These are phyloP conservation scores for Campoplex capitator DNA, from an alignment of 2,888 invertebrate genomes.

Conservation along the genomic window DNA sequence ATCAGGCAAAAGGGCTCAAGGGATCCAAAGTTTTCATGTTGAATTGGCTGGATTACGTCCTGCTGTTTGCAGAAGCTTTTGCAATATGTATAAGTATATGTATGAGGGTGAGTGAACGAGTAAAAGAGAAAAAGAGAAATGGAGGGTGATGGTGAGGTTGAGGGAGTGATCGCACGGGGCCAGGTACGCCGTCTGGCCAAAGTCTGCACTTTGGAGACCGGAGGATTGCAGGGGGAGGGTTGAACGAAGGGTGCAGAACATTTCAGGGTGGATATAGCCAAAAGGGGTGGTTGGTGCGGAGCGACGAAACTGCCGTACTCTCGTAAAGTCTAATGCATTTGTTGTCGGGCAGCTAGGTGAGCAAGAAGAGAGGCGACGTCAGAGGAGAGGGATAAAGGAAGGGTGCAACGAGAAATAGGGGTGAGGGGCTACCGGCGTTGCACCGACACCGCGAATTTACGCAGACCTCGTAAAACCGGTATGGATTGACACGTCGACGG, in stretches of 20 bases:
- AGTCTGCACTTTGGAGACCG: constrained; percentile 73
- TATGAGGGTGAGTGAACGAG: constrained; percentile 11
- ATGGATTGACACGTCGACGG: constrained; percentile 81
- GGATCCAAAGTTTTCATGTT: constrained; percentile 12
- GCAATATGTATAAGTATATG: constrained; percentile 17
- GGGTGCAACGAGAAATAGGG: constrained; percentile 4
- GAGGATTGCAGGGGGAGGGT: constrained; percentile 53
- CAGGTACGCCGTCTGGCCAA: constrained; percentile 78
- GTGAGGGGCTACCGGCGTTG: constrained; percentile 47
- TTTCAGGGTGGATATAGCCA: constrained; percentile 49
- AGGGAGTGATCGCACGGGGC: constrained; percentile 71
- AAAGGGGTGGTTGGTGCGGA: constrained; percentile 66
- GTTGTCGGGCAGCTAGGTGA: constrained; percentile 75
- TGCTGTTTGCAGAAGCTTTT: background rate
- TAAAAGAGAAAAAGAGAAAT: constrained; percentile 25
- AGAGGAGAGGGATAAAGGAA: constrained; percentile 42
- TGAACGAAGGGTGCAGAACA: constrained; percentile 47
- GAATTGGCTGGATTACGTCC: constrained; percentile 6
- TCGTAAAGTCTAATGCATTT: constrained; percentile 82
- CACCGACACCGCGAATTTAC: constrained; percentile 76
- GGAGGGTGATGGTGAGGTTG: constrained; percentile 45
- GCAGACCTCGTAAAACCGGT: constrained; percentile 80
- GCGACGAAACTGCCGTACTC: constrained; percentile 76
- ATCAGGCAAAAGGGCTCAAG: constrained; percentile 17
- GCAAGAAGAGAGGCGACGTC: constrained; percentile 54